Percentiles rank a stretch among this genome's conserved stretches.
Conservation (phyloP, 2,113 vertebrate genomes). For the Lanius ludovicianus region DNA sequence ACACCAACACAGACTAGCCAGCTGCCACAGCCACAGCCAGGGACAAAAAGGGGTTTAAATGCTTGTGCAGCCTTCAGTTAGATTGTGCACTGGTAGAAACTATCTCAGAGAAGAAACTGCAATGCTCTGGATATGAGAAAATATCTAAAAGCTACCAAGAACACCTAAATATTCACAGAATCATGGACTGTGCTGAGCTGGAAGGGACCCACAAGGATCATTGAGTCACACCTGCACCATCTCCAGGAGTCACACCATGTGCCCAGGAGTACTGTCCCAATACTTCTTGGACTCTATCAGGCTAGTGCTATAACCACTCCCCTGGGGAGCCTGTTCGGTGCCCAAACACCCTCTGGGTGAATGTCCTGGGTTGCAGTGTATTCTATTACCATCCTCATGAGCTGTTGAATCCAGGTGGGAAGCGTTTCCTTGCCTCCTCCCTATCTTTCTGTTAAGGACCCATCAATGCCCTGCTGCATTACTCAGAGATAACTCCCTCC, state of each 20-base stretch:
- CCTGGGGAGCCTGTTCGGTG: too few species aligned
- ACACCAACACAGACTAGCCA: not conserved
- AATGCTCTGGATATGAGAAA: not conserved
- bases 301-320: not conserved
- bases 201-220: not conserved
- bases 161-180: not conserved
- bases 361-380: too few species aligned
- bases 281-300: not conserved
- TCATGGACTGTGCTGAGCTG: not conserved
- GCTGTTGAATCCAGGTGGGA: too few species aligned
- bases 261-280: not conserved
- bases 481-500: too few species aligned
- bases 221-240: not conserved
- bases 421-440: too few species aligned
- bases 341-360: not conserved
- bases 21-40: not conserved
- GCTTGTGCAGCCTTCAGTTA: not conserved
- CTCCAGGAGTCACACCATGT: not conserved
- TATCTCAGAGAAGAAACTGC: not conserved
- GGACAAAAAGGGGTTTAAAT: not conserved
- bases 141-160: not conserved
- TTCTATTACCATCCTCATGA: too few species aligned
- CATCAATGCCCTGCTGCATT: too few species aligned
- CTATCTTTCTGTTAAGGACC: too few species aligned
- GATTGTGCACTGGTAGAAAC: not conserved